Evolutionary conservation across 2,888 invertebrate genomes (phyloP).

Genomic region (Cylloceria caligata): DNA sequence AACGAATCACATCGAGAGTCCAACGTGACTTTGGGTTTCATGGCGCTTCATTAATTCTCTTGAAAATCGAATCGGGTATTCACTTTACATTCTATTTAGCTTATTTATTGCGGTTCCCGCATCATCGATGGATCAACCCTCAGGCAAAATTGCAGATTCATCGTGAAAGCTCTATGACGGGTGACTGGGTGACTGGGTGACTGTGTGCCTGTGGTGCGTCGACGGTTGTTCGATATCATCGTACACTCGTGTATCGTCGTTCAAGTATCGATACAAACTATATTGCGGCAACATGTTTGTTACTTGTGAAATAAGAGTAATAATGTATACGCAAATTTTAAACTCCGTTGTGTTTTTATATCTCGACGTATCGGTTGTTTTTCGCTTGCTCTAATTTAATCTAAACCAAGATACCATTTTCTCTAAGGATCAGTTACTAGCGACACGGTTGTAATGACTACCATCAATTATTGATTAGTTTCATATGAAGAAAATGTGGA

Average conservation of each 20-base stretch:
- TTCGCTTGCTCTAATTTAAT: background rate
- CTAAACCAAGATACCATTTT: background rate
- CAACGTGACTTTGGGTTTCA: slow-evolving; percentile 23
- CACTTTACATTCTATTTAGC: slow-evolving; percentile 13
- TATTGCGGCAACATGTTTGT: background rate
- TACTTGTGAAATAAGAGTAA: background rate
- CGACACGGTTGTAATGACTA: too few species aligned
- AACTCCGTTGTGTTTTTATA: background rate
- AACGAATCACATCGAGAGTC: background rate
- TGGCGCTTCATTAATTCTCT: slow-evolving; percentile 19
- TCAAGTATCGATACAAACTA: background rate
- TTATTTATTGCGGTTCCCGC: slow-evolving; percentile 6
- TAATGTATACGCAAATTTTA: background rate
- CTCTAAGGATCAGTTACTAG: too few species aligned
- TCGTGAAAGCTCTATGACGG: background rate
- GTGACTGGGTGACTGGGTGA: too few species aligned
- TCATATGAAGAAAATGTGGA: too few species aligned
- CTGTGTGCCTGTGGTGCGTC: background rate
- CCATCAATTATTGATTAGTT: too few species aligned
- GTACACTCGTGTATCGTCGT: background rate
- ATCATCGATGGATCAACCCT: background rate
- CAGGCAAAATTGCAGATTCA: slow-evolving; percentile 21
- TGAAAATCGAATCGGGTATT: slow-evolving; percentile 17
- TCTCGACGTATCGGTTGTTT: background rate
- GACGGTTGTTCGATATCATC: background rate